phyloP scores from a whole-genome alignment of 1,140 invertebrate genomes.

The Ostrea edulis region DNA sequence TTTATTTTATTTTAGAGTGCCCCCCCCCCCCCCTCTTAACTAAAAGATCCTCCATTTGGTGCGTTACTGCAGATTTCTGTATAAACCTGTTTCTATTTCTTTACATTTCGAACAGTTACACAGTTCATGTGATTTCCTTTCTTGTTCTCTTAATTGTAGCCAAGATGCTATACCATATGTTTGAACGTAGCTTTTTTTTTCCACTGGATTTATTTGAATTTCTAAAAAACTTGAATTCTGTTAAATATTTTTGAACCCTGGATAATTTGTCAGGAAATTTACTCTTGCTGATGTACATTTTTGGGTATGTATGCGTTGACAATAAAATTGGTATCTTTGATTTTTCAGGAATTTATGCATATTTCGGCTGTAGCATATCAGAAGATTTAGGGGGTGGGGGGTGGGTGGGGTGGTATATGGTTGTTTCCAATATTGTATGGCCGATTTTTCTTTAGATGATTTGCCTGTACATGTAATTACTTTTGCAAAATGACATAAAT shows the following conservation, averaged over 20 bases:
- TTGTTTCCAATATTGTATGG: too few species aligned
- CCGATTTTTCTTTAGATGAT: too few species aligned
- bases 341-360: too few species aligned
- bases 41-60: not conserved
- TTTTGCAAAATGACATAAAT: too few species aligned
- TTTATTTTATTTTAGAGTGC: not conserved
- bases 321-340: not conserved
- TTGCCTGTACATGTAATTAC: too few species aligned
- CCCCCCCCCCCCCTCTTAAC: not conserved
- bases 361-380: too few species aligned
- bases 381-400: too few species aligned
- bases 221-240: not conserved
- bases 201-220: not conserved
- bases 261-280: not conserved
- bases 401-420: too few species aligned
- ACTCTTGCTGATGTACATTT: not conserved
- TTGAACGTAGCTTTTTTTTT: not conserved
- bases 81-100: not conserved
- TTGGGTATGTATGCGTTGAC: not conserved
- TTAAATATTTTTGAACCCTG: not conserved
- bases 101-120: not conserved
- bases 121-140: not conserved
- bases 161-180: not conserved
- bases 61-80: not conserved
- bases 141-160: not conserved